Conservation (phyloP, 2,797 vertebrate species). For the Galagoides demidoff region DNA sequence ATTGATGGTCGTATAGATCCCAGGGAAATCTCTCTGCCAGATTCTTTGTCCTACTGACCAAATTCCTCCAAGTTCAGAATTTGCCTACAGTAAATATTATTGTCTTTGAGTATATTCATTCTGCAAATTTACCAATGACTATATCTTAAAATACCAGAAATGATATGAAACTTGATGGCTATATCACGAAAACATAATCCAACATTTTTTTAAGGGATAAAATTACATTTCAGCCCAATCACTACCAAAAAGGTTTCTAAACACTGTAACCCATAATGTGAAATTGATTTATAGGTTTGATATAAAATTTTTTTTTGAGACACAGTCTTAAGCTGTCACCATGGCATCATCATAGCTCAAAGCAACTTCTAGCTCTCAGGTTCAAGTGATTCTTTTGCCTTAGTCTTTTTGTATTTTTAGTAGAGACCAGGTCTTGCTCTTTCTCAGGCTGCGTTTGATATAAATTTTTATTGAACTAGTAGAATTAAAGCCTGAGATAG, state of each 20-base stretch:
- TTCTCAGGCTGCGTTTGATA: neutral
- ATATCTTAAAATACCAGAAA: neutral
- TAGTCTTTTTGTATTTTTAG: too few relatives aligned
- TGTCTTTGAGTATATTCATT: neutral
- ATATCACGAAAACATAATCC: neutral
- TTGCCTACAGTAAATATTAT: constrained; percentile 88
- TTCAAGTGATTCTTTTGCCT: too few relatives aligned
- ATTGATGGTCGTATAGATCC: constrained; percentile 93
- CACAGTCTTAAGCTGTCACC: too few relatives aligned
- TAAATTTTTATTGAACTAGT: neutral
- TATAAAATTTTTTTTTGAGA: too few relatives aligned
- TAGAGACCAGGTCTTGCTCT: too few relatives aligned
- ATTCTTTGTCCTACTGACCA: constrained; percentile 97
- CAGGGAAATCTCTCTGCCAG: constrained; percentile 98
- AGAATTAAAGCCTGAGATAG: constrained; percentile 27
- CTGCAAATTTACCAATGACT: neutral
- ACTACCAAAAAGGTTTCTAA: neutral
- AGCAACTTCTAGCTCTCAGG: too few relatives aligned
- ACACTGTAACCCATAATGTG: neutral
- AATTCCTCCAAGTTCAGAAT: constrained; percentile 93
- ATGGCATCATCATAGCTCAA: too few relatives aligned
- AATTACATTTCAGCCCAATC: neutral
- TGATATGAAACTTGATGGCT: neutral
- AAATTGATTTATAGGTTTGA: neutral
- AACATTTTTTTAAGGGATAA: neutral